Evolutionary conservation across 1,140 invertebrate genomes (phyloP).

Genomic region (Drosophila kanapiae): DNA sequence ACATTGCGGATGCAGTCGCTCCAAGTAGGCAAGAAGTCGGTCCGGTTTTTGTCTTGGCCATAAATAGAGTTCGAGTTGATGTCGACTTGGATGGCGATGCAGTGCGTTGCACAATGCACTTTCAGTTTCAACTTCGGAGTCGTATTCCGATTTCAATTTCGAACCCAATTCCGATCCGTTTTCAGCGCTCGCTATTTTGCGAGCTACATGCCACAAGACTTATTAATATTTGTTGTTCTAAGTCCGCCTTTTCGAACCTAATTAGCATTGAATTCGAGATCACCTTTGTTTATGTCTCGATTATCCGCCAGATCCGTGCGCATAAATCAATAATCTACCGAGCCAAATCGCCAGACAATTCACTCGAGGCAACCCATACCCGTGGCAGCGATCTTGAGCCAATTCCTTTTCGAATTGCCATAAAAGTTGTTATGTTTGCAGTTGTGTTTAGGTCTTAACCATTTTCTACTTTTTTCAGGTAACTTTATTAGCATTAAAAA

Average conservation of each 20-base stretch:
- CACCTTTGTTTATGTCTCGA: slow-evolving; percentile 47
- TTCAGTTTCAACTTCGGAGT: slow-evolving; percentile 36
- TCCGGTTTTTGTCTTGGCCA: slow-evolving; percentile 78
- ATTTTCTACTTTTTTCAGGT: slow-evolving; percentile 3
- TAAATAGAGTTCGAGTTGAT: slow-evolving; percentile 71
- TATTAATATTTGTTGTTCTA: slow-evolving; percentile 59
- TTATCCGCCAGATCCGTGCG: slow-evolving; percentile 69
- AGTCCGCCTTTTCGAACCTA: slow-evolving; percentile 64
- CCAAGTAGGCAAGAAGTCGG: slow-evolving; percentile 69
- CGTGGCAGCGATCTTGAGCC: slow-evolving; percentile 70
- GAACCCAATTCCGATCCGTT: slow-evolving; percentile 30
- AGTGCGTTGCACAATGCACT: slow-evolving; percentile 74
- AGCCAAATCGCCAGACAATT: slow-evolving; percentile 47
- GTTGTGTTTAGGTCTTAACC: slow-evolving; percentile 5
- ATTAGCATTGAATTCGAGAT: slow-evolving; percentile 71
- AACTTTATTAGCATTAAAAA: background rate
- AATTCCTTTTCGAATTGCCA: slow-evolving; percentile 57
- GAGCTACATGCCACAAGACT: background rate
- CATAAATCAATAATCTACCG: slow-evolving; percentile 73
- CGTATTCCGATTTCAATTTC: slow-evolving; percentile 35
- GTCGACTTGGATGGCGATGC: slow-evolving; percentile 57
- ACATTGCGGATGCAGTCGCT: slow-evolving; percentile 77
- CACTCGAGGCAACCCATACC: slow-evolving; percentile 40
- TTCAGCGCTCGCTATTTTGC: slow-evolving; percentile 35
- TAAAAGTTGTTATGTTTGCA: slow-evolving; percentile 43